A percentile compares a stretch with the other conserved stretches of the same genome.
Conservation (phyloP, 1,140 invertebrate species). For the Theocolax elegans region DNA sequence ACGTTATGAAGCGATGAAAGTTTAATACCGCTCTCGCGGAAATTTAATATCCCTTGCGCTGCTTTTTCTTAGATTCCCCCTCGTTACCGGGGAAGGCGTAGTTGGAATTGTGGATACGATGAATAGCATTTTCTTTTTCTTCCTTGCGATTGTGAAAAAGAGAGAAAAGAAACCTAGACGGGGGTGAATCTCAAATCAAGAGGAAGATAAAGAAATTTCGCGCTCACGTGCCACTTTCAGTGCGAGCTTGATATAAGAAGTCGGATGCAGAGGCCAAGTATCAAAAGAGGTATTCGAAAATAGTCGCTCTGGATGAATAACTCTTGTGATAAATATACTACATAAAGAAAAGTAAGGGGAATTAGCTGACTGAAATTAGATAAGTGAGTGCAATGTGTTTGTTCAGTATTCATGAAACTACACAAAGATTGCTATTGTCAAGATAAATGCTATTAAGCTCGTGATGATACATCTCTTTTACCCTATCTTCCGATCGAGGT, state of each 20-base stretch:
- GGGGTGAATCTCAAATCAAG: conserved; percentile 41
- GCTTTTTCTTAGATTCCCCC: conserved; percentile 33
- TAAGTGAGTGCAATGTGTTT: too few species aligned
- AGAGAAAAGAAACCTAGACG: conserved; percentile 14
- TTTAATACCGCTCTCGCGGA: conserved; percentile 52
- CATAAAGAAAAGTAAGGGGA: too few species aligned
- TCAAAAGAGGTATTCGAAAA: neutral
- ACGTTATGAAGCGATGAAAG: conserved; percentile 53
- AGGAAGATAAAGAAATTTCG: conserved; percentile 39
- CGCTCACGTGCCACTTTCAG: neutral
- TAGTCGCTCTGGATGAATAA: neutral
- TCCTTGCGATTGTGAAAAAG: neutral
- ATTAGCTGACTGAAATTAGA: conserved; percentile 1
- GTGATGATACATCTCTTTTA: too few species aligned
- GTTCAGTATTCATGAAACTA: neutral
- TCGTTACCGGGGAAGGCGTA: conserved; percentile 34
- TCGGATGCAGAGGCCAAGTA: conserved; percentile 12
- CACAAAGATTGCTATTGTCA: too few species aligned
- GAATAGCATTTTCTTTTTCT: conserved; percentile 43
- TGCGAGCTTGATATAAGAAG: conserved; percentile 16
- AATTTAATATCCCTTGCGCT: conserved; percentile 49
- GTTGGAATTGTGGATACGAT: conserved; percentile 49
- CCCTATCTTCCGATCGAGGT: too few species aligned
- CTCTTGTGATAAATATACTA: neutral
- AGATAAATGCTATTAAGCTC: too few species aligned